Percentiles rank a stretch among this genome's conserved stretches.
phyloP scores from a whole-genome alignment of 2,888 invertebrate species.

The Melieria picta region DNA sequence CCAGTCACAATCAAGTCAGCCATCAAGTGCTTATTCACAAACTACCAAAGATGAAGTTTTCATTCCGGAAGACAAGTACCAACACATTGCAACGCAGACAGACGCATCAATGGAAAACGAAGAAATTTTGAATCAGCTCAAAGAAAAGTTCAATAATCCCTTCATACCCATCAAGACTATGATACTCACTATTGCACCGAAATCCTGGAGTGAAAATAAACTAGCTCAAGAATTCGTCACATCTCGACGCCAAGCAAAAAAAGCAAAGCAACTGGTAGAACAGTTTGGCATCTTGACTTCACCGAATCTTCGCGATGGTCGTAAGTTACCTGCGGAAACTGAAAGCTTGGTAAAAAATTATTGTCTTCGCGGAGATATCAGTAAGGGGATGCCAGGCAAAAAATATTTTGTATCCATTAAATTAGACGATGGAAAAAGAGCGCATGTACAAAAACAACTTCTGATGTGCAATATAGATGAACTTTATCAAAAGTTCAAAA shows the following conservation, averaged over 20 bases:
- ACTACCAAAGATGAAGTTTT: neutral
- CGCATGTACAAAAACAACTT: neutral
- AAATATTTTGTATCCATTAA: neutral
- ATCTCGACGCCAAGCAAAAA: neutral
- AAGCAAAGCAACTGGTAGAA: too few species aligned
- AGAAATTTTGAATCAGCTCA: too few species aligned
- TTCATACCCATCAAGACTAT: too few species aligned
- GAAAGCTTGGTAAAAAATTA: too few species aligned
- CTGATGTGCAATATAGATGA: constrained; percentile 12
- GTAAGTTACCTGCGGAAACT: too few species aligned
- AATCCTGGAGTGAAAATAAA: constrained; percentile 12
- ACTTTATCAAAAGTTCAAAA: too few species aligned
- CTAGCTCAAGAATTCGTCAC: neutral
- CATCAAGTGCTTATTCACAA: neutral
- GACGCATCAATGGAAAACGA: too few species aligned
- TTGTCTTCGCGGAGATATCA: neutral
- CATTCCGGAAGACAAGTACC: neutral
- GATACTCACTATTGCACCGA: constrained; percentile 14
- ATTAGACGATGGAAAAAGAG: constrained; percentile 2
- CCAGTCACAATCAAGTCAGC: neutral
- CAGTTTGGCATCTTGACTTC: too few species aligned
- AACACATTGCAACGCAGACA: neutral
- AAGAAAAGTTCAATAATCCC: too few species aligned
- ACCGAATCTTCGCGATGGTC: too few species aligned
- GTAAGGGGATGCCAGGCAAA: too few species aligned